Conservation (phyloP, 1,140 invertebrate genomes). For the Solenopsis invicta region DNA sequence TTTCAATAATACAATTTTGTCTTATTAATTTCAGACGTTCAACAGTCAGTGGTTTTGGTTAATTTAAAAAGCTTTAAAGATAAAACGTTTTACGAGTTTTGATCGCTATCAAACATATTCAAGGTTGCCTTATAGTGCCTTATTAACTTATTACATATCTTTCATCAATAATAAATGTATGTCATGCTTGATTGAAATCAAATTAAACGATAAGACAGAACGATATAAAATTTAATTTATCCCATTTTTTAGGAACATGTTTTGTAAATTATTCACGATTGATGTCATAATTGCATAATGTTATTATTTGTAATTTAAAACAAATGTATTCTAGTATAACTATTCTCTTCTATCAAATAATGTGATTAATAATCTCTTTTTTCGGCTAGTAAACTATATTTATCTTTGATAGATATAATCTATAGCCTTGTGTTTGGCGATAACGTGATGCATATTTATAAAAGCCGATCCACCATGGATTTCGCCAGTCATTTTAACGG, state of each 20-base stretch:
- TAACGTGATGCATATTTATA: conserved; percentile 48
- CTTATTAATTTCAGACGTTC: background rate
- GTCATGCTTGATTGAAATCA: conserved; percentile 18
- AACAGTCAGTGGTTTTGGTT: background rate
- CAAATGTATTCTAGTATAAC: background rate
- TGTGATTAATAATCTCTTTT: background rate
- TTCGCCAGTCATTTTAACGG: conserved; percentile 19
- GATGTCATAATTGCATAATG: background rate
- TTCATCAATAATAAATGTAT: conserved; percentile 35
- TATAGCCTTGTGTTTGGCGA: conserved; percentile 39
- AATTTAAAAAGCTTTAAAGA: conserved; percentile 24
- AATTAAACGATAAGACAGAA: conserved; percentile 1
- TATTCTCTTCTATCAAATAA: background rate
- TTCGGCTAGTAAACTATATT: conserved; percentile 8
- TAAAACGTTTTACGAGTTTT: conserved; percentile 40
- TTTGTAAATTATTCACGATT: background rate
- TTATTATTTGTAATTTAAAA: background rate
- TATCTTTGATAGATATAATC: conserved; percentile 47
- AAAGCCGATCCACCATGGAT: background rate
- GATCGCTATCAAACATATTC: conserved; percentile 39
- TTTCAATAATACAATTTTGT: background rate
- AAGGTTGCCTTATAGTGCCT: background rate
- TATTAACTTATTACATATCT: conserved; percentile 38
- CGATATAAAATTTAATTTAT: background rate
- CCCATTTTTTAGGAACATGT: background rate